Percentiles rank a stretch among this genome's conserved stretches.
Evolutionary conservation across 2,113 vertebrate genomes (phyloP).

Genomic region (Hippocampus comes): DNA sequence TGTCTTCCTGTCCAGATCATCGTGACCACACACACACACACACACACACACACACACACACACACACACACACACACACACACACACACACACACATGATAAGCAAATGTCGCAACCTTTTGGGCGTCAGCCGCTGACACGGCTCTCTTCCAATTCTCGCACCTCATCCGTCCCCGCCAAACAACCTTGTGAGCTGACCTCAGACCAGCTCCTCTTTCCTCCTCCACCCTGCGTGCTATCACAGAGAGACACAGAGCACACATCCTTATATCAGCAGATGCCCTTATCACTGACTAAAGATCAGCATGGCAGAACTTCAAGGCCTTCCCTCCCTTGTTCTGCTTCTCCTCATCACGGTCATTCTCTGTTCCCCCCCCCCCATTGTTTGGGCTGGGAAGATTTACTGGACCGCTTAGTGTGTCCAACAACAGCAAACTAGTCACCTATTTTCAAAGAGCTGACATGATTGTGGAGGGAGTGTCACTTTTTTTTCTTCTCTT

Average conservation of each 20-base stretch:
- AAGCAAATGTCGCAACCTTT: constrained; percentile 33
- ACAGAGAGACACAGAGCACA: constrained; percentile 11
- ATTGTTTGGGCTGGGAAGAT: not conserved
- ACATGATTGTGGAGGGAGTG: constrained; percentile 9
- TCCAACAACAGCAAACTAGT: constrained; percentile 1
- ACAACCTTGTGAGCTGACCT: constrained; percentile 32
- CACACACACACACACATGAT: constrained; percentile 10
- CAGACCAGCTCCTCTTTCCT: constrained; percentile 33
- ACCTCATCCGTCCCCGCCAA: constrained; percentile 51
- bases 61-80: no score
- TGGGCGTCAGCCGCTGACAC: constrained; percentile 18
- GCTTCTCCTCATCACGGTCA: not conserved
- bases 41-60: not conserved
- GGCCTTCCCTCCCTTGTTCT: constrained; percentile 17
- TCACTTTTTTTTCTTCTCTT: constrained; percentile 7
- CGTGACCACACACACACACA: constrained; percentile 6
- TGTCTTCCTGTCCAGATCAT: constrained; percentile 25
- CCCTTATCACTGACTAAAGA: constrained; percentile 47
- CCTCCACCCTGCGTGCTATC: constrained; percentile 32
- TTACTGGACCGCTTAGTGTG: constrained; percentile 1
- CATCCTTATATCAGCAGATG: constrained; percentile 60
- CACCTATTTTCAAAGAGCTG: not conserved
- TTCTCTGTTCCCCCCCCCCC: no score
- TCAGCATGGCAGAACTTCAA: constrained; percentile 35
- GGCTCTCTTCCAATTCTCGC: constrained; percentile 43